phyloP scores from a whole-genome alignment of 92 coral and sea anemone species.

The Pocillopora grandis region DNA sequence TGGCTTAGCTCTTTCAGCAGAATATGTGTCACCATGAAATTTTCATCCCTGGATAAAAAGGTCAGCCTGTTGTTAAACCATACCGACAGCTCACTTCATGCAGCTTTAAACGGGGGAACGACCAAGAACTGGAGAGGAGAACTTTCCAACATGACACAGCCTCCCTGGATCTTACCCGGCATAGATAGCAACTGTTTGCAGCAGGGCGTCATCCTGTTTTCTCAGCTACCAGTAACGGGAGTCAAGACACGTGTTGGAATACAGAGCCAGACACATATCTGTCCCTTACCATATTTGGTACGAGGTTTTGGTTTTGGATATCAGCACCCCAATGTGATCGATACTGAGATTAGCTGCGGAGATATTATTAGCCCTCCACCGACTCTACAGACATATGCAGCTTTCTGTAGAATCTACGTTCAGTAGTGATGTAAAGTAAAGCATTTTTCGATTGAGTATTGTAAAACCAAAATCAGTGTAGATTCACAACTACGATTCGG shows the following conservation, averaged over 20 bases:
- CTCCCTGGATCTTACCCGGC: background rate
- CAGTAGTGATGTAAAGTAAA: background rate
- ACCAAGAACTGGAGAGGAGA: background rate
- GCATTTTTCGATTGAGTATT: too few species aligned
- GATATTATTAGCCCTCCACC: background rate
- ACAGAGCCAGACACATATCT: background rate
- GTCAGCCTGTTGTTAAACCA: background rate
- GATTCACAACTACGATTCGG: too few species aligned
- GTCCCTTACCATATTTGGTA: background rate
- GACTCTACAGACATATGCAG: background rate
- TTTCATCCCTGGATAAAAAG: background rate
- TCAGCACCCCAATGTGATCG: too few species aligned
- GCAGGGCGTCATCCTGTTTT: background rate
- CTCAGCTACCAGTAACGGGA: too few species aligned
- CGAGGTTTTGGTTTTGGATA: background rate
- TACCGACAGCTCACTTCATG: background rate
- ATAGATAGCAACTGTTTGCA: background rate
- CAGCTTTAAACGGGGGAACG: background rate
- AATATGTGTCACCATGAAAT: background rate
- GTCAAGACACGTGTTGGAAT: background rate
- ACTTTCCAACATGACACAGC: background rate
- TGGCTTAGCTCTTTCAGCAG: slow-evolving; percentile 3
- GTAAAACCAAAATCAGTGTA: too few species aligned
- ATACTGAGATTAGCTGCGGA: background rate
- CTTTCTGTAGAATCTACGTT: slow-evolving; percentile 3